A percentile compares a stretch with the other conserved stretches of the same genome.
phyloP scores from a whole-genome alignment of 64 coral and sea anemone genomes.

The Exaiptasia diaphana region DNA sequence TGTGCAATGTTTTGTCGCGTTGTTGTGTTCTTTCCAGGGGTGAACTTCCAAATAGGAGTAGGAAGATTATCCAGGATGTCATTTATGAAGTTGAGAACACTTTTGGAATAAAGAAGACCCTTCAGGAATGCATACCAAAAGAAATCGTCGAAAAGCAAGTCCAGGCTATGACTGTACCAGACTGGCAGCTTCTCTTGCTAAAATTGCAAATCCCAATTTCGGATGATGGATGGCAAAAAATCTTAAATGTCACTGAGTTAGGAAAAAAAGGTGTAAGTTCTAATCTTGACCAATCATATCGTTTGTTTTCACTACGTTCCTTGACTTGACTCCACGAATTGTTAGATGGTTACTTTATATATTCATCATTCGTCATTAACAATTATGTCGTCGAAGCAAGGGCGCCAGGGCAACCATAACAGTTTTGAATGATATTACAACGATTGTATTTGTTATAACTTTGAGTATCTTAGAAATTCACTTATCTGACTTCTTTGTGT shows the following conservation, averaged over 20 bases:
- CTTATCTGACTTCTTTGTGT: too few relatives aligned
- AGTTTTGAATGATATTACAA: too few relatives aligned
- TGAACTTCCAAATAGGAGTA: neutral
- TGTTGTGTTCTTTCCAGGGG: neutral
- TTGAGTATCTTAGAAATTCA: too few relatives aligned
- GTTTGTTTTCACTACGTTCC: too few relatives aligned
- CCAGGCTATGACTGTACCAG: neutral
- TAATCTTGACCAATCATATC: too few relatives aligned
- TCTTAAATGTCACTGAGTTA: neutral
- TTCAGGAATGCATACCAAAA: neutral
- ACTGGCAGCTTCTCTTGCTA: neutral
- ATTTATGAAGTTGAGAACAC: neutral
- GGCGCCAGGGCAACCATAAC: too few relatives aligned
- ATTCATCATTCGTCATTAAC: too few relatives aligned
- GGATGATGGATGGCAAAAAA: constrained; percentile 1
- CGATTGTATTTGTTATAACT: too few relatives aligned
- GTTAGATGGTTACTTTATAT: too few relatives aligned
- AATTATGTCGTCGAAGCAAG: too few relatives aligned
- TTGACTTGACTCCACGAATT: too few relatives aligned
- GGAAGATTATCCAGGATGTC: neutral
- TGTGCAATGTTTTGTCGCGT: neutral
- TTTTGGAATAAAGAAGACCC: neutral
- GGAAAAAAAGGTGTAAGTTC: constrained; percentile 7
- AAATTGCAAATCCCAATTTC: constrained; percentile 12
- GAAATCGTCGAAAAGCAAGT: neutral